These are phyloP conservation scores for Elegia similella DNA, from an alignment of 2,888 invertebrate genomes.

Conservation along the genomic window DNA sequence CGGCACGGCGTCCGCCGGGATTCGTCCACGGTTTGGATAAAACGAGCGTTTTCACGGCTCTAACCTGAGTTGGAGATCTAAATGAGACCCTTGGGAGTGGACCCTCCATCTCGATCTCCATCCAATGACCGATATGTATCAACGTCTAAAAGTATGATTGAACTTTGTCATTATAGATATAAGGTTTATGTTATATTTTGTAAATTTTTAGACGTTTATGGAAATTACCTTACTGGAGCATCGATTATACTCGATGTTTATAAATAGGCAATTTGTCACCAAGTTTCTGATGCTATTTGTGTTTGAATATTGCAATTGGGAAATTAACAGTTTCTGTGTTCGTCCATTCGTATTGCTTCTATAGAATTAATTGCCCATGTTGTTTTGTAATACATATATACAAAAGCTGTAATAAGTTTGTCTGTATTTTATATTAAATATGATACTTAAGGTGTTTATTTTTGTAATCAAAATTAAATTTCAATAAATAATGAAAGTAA, in stretches of 20 bases:
- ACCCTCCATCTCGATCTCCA: slow-evolving; percentile 1
- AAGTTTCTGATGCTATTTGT: not conserved
- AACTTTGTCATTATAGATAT: not conserved
- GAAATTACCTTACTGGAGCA: slow-evolving; percentile 1
- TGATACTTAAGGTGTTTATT: too few species aligned
- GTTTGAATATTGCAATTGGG: not conserved
- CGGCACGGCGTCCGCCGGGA: not conserved
- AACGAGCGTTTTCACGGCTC: slow-evolving; percentile 1
- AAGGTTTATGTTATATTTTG: not conserved
- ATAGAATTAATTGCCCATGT: too few species aligned
- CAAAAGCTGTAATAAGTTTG: too few species aligned
- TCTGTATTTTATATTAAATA: too few species aligned
- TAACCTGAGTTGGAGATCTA: not conserved
- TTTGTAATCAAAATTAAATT: too few species aligned
- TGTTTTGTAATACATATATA: too few species aligned
- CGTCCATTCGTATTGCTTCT: too few species aligned
- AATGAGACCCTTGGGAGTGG: not conserved
- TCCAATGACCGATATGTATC: slow-evolving; percentile 2
- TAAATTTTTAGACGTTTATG: slow-evolving; percentile 5
- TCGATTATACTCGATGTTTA: slow-evolving; percentile 8
- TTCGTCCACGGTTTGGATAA: not conserved
- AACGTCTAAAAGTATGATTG: not conserved
- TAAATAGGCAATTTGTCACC: slow-evolving; percentile 11
- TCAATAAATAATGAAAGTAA: too few species aligned
- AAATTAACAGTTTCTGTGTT: not conserved